Conservation (phyloP, 1,140 invertebrate genomes). For the Matsumurasca onukii region DNA sequence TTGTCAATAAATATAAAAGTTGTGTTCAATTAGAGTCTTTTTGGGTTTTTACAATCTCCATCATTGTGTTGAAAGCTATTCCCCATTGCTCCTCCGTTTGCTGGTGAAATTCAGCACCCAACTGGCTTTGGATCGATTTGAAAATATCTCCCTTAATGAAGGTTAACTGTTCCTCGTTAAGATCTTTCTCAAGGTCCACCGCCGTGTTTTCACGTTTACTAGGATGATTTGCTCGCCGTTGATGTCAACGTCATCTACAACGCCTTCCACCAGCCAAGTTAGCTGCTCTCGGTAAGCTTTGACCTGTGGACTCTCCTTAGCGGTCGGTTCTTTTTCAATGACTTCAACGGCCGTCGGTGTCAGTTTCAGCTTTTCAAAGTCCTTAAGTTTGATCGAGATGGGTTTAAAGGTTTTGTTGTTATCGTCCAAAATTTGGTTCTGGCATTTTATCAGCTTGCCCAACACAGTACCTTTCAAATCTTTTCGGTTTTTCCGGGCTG, state of each 20-base stretch:
- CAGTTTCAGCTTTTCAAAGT: neutral
- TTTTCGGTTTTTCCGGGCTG: too few relatives aligned
- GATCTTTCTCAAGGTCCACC: slow-evolving; percentile 1
- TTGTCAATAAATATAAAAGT: neutral
- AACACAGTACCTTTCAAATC: too few relatives aligned
- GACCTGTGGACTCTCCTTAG: neutral
- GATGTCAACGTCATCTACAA: neutral
- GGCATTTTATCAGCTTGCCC: too few relatives aligned
- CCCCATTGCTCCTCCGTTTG: neutral
- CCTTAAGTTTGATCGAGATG: neutral
- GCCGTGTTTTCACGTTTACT: slow-evolving; percentile 12
- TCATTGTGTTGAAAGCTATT: neutral
- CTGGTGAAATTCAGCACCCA: neutral
- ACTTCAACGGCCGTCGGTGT: neutral
- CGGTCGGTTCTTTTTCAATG: neutral
- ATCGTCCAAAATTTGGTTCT: too few relatives aligned
- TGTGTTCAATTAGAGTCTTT: neutral
- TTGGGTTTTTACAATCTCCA: neutral
- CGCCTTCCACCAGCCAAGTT: neutral
- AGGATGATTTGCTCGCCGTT: neutral
- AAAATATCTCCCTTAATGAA: slow-evolving; percentile 9
- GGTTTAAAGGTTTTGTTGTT: neutral
- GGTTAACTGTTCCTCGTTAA: neutral
- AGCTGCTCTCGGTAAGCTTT: neutral
- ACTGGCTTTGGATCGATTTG: neutral